Evolutionary conservation across 2,113 vertebrate species (phyloP), one percentile per base, ranked within the genome.

Genomic region (Cinclus mexicanus): DNA sequence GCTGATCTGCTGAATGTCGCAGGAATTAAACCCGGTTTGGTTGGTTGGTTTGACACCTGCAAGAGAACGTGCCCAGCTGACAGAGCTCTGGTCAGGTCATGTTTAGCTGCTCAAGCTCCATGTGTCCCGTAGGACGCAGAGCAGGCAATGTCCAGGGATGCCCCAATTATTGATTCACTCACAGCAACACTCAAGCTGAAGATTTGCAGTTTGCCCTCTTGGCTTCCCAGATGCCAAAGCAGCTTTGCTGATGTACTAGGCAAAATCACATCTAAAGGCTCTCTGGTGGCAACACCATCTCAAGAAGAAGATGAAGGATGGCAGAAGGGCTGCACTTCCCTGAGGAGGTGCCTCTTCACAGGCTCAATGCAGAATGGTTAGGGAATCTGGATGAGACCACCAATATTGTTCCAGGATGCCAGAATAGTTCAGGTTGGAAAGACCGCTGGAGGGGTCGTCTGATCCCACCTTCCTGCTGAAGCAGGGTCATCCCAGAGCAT

Each of bases 51-150:
- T 8, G 42, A 69, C 26, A 24, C 14, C 22, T 24, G 21, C 25
- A n/a, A 50, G 55, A 88, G 59, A 53, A 69, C 2, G 2, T 10
- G 25, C 11, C 24, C 14, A 4, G 10, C 24, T 42, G 46, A 13
- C 15, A 49, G 25, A 35, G 52, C 42, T 46, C 28, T 55, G 52
- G 7, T 3, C 59, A 57, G 1, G 1, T 37, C 2, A 1, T 29
- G 52, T 7, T n/a, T 53, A 39, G 75, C 49, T 25, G 35, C 86
- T 53, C 33, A 69, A 68, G 53, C 69, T 39, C 46, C 11, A 10
- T 4, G 7, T 68, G 61, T 15, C 53, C 87, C 18, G n/a, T 1
- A 17, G 33, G 52, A 35, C 49, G 14, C 31, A 29, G 33, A 46
- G 47, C 29, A 84, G 57, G 33, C 42, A 33, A 35, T 7, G 21